Conservation (phyloP, 2,113 vertebrate species). For the Acrocephalus arundinaceus region DNA sequence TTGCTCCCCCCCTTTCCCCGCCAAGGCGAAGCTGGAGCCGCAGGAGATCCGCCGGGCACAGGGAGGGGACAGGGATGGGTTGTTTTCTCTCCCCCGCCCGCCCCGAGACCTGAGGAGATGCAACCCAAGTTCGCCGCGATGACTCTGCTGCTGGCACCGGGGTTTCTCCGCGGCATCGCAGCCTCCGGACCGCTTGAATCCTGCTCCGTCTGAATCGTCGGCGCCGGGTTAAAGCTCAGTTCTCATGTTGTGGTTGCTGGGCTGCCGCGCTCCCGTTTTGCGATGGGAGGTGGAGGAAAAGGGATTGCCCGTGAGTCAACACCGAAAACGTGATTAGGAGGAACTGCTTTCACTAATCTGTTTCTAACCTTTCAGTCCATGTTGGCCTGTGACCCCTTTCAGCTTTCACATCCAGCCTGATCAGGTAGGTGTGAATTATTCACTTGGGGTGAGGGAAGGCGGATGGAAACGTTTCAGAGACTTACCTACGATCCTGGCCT, state of each 20-base stretch:
- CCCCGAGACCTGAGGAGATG: slow-evolving; percentile 63
- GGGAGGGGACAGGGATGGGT: slow-evolving; percentile 49
- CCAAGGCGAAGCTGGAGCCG: slow-evolving; percentile 63
- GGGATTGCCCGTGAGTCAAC: slow-evolving; percentile 63
- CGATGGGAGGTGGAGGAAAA: slow-evolving; percentile 71
- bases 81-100: background rate
- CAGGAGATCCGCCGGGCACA: slow-evolving; percentile 65
- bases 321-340: slow-evolving; percentile 71
- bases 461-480: background rate
- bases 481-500: slow-evolving; percentile 5
- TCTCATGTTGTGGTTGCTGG: slow-evolving; percentile 66
- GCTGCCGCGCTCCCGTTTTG: slow-evolving; percentile 65
- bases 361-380: slow-evolving; percentile 63
- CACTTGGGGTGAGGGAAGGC: slow-evolving; percentile 49
- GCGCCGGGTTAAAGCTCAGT: slow-evolving; percentile 44
- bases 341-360: slow-evolving; percentile 59
- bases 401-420: slow-evolving; percentile 68
- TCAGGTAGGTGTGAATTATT: slow-evolving; percentile 74
- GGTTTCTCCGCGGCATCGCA: slow-evolving; percentile 57
- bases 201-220: slow-evolving; percentile 57
- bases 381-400: slow-evolving; percentile 68
- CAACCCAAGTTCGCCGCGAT: slow-evolving; percentile 69
- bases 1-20: slow-evolving; percentile 32
- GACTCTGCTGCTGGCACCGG: slow-evolving; percentile 66
- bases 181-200: slow-evolving; percentile 50